Conservation (phyloP, 2,888 invertebrate species). For the Mycalesis mineus region DNA sequence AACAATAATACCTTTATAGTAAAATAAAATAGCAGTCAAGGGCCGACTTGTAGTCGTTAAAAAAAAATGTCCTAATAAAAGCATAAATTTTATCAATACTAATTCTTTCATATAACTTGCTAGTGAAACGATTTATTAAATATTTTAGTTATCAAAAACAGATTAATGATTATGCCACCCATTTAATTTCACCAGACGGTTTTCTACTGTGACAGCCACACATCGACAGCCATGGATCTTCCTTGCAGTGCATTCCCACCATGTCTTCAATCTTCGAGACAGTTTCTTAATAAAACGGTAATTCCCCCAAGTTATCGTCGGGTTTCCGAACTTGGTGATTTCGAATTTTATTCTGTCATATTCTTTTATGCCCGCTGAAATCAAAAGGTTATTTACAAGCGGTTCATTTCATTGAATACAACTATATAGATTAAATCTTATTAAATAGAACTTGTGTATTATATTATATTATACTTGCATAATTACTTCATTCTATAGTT, state of each 20-base stretch:
- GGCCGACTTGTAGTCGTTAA: no score
- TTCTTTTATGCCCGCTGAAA: constrained; percentile 26
- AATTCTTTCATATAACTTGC: no score
- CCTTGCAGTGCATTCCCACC: constrained; percentile 66
- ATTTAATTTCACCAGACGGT: constrained; percentile 55
- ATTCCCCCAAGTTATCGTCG: constrained; percentile 62
- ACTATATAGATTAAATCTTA: no score
- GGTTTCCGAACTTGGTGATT: constrained; percentile 58
- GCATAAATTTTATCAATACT: no score
- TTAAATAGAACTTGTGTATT: no score
- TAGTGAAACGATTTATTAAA: neutral
- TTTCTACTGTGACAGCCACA: constrained; percentile 56
- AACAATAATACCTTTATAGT: no score
- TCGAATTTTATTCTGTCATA: constrained; percentile 37
- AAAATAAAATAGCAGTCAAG: no score
- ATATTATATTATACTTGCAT: no score
- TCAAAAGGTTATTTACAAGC: constrained; percentile 4
- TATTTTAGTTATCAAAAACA: neutral
- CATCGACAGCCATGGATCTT: constrained; percentile 57
- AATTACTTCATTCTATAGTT: no score
- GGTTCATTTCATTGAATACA: neutral
- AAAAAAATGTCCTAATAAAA: no score
- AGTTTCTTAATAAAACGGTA: constrained; percentile 63
- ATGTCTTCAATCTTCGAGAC: constrained; percentile 53
- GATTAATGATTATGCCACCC: constrained; percentile 62